Conservation (phyloP, 2,888 invertebrate genomes). For the Lottia gigantea region DNA sequence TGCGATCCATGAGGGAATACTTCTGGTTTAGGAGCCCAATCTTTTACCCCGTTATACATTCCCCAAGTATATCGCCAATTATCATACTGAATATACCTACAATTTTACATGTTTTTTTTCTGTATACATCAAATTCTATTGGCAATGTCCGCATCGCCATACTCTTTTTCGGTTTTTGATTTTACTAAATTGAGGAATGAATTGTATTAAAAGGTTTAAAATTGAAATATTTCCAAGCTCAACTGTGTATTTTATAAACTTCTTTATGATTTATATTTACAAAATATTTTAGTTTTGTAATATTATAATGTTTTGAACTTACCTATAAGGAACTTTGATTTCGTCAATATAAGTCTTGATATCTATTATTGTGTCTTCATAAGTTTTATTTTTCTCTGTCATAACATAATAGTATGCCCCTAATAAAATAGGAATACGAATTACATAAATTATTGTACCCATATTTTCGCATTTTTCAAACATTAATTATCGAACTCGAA, state of each 20-base stretch:
- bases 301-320: background rate
- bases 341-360: background rate
- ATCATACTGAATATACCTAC: slow-evolving; percentile 46
- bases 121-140: no score
- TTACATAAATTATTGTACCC: no score
- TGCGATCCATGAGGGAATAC: slow-evolving; percentile 43
- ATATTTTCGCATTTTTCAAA: no score
- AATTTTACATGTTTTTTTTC: no score
- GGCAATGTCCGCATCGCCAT: no score
- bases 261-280: no score
- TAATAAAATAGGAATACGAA: background rate
- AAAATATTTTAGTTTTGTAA: background rate
- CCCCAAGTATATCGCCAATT: slow-evolving; percentile 50
- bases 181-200: no score
- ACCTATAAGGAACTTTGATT: background rate
- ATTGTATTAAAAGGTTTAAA: no score
- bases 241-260: no score
- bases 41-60: slow-evolving; percentile 33
- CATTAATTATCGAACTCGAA: no score
- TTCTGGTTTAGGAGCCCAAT: slow-evolving; percentile 35
- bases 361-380: background rate
- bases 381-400: background rate
- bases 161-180: no score
- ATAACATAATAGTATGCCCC: background rate
- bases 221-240: no score